phyloP scores from a whole-genome alignment of 2,888 invertebrate genomes.

The Drosophila testacea region DNA sequence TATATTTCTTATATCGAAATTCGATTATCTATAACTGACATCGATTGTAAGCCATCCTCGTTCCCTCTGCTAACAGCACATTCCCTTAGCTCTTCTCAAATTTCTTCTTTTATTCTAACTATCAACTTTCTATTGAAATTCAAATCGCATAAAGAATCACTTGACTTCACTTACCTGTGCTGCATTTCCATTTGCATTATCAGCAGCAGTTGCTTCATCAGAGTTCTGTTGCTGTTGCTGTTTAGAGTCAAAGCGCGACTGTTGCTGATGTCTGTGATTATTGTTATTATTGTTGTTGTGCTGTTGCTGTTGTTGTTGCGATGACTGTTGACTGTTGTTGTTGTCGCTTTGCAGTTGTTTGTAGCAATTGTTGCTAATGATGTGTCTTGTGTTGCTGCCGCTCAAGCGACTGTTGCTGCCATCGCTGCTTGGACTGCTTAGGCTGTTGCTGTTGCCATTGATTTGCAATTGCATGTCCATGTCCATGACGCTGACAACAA shows the following conservation, averaged over 20 bases:
- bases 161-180: conserved; percentile 69
- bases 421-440: conserved; percentile 21
- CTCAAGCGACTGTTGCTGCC: conserved; percentile 42
- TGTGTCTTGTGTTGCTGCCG: conserved; percentile 58
- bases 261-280: conserved; percentile 52
- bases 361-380: conserved; percentile 75
- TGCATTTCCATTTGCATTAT: conserved; percentile 74
- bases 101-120: conserved; percentile 1
- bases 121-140: conserved; percentile 4
- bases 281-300: conserved; percentile 53
- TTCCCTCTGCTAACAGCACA: conserved; percentile 3
- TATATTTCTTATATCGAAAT: neutral
- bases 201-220: conserved; percentile 64
- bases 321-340: conserved; percentile 49
- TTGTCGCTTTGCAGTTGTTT: conserved; percentile 69
- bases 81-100: conserved; percentile 4
- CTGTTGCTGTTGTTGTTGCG: conserved; percentile 43
- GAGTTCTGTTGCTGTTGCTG: conserved; percentile 52
- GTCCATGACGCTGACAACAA: conserved; percentile 43
- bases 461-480: conserved; percentile 75
- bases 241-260: conserved; percentile 54
- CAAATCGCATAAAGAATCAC: conserved; percentile 8
- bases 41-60: neutral
- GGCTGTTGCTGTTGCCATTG: conserved; percentile 60
- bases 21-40: neutral